Base-by-base conservation (phyloP, 1,140 invertebrate genomes). In the Delia radicum region DNA sequence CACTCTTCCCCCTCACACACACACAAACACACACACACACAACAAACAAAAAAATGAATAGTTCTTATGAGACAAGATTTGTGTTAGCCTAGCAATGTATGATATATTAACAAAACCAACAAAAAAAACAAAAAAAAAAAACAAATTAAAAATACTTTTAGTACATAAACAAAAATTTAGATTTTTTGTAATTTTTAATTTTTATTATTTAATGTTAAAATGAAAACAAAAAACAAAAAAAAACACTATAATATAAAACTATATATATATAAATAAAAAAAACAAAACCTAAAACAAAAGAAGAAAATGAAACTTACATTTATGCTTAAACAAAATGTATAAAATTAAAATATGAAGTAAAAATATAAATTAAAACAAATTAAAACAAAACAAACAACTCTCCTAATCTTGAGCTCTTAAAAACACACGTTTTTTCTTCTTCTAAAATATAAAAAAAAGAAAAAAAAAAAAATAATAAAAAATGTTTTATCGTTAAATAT, bases 301-400 rank as follows among this genome's bases (percentile, higher is more conserved):
- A 8, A 33, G n/a, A 71, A 71, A 18, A 75, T 33, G 21, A 75
- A 75, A 67, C 33, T 72, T 71, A 75, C 69, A 72, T 75, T 75
- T 71, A 75, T 75, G 74, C 69, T 75, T 71, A 75, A 71, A 75
- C 67, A 75, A 71, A 55, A 71, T 75, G 69, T 75, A 69, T 75
- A 75, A 46, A 71, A 24, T 31, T 31, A 71, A 31, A 75, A 33
- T 69, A 37, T 69, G 65, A 69, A 69, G 65, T 69, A 69, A 69
- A 65, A 69, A 69, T 33, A 63, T 33, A 37, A 69, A 1, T 24
- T 69, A 69, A 33, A n/a, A n/a, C n/a, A n/a, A n/a, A n/a, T n/a
- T n/a, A n/a, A 67, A 33, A 63, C 55, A 24, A 62, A 28, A 63
- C 10, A 65, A n/a, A 65, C 2, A 65, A 69, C 65, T 69, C 65